Evolutionary conservation across 2,888 invertebrate genomes (phyloP).

Genomic region (Ichneumoninae sp.): DNA sequence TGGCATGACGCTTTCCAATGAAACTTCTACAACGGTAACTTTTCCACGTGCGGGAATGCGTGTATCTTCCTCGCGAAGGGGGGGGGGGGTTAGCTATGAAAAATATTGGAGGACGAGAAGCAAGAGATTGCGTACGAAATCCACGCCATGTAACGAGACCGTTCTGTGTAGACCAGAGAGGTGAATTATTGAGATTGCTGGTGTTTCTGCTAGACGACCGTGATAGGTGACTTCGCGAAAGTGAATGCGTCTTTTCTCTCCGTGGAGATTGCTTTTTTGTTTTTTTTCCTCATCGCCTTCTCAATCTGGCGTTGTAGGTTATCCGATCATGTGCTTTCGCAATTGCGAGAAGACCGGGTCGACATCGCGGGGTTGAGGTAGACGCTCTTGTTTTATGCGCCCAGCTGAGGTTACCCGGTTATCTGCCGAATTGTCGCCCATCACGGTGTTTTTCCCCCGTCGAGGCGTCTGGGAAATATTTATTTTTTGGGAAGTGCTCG

Average conservation of each 20-base stretch:
- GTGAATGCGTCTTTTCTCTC: neutral
- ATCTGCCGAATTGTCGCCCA: neutral
- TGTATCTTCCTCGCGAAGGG: neutral
- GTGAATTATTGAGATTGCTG: conserved; percentile 12
- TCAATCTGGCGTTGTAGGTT: neutral
- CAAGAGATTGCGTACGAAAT: neutral
- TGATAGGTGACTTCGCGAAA: neutral
- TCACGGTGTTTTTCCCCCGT: neutral
- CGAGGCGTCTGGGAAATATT: neutral
- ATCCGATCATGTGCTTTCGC: conserved; percentile 5
- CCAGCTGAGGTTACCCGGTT: neutral
- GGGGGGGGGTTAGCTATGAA: neutral
- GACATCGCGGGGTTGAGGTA: neutral
- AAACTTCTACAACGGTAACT: neutral
- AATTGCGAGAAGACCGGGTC: neutral
- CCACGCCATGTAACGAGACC: neutral
- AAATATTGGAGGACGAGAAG: neutral
- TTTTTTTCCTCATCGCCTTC: neutral
- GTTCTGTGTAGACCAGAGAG: neutral
- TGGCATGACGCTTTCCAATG: neutral
- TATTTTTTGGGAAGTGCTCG: neutral
- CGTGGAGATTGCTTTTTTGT: neutral
- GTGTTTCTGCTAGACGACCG: conserved; percentile 6
- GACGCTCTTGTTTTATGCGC: neutral
- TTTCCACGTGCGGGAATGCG: neutral